Evolutionary conservation across 1,140 invertebrate genomes (phyloP).

Genomic region (Platyura marginata): DNA sequence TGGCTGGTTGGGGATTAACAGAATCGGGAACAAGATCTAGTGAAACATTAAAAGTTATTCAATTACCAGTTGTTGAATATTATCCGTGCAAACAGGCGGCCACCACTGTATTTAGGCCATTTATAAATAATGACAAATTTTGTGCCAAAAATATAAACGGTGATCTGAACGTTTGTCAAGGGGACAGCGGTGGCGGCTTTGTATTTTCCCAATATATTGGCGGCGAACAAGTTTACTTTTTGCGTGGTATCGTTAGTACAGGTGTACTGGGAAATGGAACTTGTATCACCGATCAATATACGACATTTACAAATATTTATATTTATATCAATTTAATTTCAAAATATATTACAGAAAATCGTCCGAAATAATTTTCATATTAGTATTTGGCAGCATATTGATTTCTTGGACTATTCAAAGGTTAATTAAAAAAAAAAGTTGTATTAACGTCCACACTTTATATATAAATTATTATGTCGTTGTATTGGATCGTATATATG

Average conservation of each 20-base stretch:
- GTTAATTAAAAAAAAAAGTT: no score
- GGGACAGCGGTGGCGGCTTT: conserved; percentile 13
- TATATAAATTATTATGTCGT: no score
- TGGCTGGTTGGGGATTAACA: conserved; percentile 8
- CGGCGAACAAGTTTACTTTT: conserved; percentile 9
- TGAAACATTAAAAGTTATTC: conserved; percentile 4
- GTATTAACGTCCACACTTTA: no score
- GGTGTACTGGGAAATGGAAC: conserved; percentile 7
- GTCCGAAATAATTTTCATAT: neutral
- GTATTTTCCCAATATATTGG: conserved; percentile 10
- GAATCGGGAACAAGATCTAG: conserved; percentile 1
- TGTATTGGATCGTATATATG: no score
- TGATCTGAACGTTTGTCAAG: neutral
- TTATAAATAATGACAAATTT: conserved; percentile 7
- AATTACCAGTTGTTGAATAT: conserved; percentile 2
- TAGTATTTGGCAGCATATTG: no score
- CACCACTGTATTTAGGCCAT: conserved; percentile 1
- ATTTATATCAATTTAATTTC: neutral
- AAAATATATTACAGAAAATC: neutral
- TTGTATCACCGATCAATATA: conserved; percentile 15
- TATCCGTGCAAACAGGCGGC: conserved; percentile 4
- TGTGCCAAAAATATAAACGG: conserved; percentile 6
- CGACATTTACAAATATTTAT: conserved; percentile 13
- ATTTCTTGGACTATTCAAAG: no score
- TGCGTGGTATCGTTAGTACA: conserved; percentile 18